Evolutionary conservation across 1,140 invertebrate genomes (phyloP).

Genomic region (Leptopilina boulardi): DNA sequence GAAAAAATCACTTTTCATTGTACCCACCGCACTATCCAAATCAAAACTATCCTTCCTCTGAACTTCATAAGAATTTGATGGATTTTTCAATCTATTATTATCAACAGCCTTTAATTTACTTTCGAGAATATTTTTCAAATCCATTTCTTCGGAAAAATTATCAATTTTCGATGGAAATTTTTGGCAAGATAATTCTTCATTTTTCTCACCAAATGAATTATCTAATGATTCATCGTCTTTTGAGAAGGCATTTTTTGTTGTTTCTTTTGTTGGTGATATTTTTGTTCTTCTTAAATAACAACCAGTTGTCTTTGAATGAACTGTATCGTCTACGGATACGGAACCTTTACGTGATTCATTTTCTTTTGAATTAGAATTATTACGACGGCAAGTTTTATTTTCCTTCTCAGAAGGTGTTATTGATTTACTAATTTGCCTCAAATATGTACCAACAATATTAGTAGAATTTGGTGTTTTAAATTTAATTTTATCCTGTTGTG

Average conservation of each 20-base stretch:
- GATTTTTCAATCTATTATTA: slow-evolving; percentile 46
- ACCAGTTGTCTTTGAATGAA: slow-evolving; percentile 54
- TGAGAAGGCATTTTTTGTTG: slow-evolving; percentile 64
- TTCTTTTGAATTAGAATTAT: slow-evolving; percentile 49
- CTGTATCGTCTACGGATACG: slow-evolving; percentile 36
- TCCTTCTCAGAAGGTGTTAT: slow-evolving; percentile 64
- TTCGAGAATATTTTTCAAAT: slow-evolving; percentile 48
- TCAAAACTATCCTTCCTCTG: slow-evolving; percentile 72
- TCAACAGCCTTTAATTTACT: slow-evolving; percentile 59
- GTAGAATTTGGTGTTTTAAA: slow-evolving; percentile 61
- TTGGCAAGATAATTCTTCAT: slow-evolving; percentile 18
- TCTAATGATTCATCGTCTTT: slow-evolving; percentile 42
- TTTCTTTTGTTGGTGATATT: slow-evolving; percentile 73
- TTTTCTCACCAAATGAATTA: slow-evolving; percentile 30
- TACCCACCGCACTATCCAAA: slow-evolving; percentile 72
- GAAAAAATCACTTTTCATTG: slow-evolving; percentile 74
- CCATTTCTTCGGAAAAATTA: slow-evolving; percentile 35
- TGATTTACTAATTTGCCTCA: slow-evolving; percentile 69
- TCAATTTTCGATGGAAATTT: neutral
- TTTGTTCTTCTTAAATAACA: slow-evolving; percentile 70
- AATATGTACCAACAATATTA: slow-evolving; percentile 64
- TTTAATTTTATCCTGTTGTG: slow-evolving; percentile 50
- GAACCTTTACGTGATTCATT: neutral
- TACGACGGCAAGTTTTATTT: slow-evolving; percentile 38
- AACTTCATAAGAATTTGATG: slow-evolving; percentile 53